A percentile compares a stretch with the other conserved stretches of the same genome.
phyloP scores from a whole-genome alignment of 2,797 vertebrate species.

The Poeciliopsis turneri region DNA sequence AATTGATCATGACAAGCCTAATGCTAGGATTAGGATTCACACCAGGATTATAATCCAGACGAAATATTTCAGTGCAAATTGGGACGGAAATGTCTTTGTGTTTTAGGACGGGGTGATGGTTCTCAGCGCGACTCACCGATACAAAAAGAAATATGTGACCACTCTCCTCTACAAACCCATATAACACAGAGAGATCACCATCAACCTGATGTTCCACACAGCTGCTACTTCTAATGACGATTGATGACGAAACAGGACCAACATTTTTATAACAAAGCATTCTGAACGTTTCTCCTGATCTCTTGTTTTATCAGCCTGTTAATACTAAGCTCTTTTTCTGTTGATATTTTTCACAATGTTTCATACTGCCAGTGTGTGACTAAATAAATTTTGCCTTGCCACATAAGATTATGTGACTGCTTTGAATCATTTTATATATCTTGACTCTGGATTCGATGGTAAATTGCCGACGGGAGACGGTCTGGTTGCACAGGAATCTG shows the following conservation, averaged over 20 bases:
- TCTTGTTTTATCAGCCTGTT: conserved; percentile 3
- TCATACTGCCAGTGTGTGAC: not conserved
- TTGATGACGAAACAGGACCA: conserved; percentile 11
- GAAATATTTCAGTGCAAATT: not conserved
- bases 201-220: conserved; percentile 7
- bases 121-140: conserved; percentile 94
- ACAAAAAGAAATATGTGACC: conserved; percentile 98
- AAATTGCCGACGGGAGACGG: not conserved
- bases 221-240: conserved; percentile 23
- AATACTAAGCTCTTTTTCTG: not conserved
- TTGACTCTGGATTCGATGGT: not conserved
- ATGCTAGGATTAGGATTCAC: too few relatives aligned
- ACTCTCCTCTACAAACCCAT: conserved; percentile 98
- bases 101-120: conserved; percentile 98
- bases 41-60: not conserved
- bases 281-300: not conserved
- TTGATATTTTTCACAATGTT: not conserved
- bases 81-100: not conserved
- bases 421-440: not conserved
- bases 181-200: conserved; percentile 69
- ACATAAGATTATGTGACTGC: not conserved
- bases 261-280: not conserved
- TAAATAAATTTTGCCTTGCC: not conserved
- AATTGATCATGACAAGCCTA: too few relatives aligned
- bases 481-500: not conserved